Percentiles rank a stretch among this genome's conserved stretches.
phyloP scores from a whole-genome alignment of 2,113 vertebrate genomes.

The Anolis sagrei region DNA sequence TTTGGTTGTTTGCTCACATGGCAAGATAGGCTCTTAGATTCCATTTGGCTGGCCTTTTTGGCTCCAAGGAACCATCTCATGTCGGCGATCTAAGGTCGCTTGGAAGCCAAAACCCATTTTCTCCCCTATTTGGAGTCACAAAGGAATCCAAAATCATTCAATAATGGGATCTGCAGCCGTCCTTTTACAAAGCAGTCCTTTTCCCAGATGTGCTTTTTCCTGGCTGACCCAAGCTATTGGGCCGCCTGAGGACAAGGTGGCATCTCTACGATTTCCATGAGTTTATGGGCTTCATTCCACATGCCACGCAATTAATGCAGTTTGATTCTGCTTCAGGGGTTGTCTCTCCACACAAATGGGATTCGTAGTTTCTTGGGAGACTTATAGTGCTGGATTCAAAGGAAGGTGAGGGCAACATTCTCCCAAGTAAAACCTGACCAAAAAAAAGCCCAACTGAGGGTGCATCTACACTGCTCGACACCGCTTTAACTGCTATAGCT shows the following conservation, averaged over 20 bases:
- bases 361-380: no score
- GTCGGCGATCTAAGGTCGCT: conserved; percentile 38
- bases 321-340: no score
- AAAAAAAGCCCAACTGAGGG: no score
- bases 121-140: no score
- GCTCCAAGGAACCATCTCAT: not conserved
- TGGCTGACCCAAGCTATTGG: not conserved
- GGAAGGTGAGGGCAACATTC: no score
- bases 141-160: not conserved
- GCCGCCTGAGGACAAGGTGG: not conserved
- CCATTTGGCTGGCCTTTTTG: not conserved
- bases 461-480: no score
- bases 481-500: no score
- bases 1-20: conserved; percentile 29
- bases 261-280: not conserved
- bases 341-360: no score
- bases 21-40: not conserved
- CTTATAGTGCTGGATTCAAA: no score
- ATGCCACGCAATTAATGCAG: no score
- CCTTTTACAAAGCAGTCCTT: not conserved
- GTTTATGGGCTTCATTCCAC: no score
- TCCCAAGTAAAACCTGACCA: no score
- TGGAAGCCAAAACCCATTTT: not conserved
- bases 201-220: not conserved
- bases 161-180: not conserved